Base-by-base conservation (phyloP, 2,797 vertebrate species). In the Gymnothorax reevesii region DNA sequence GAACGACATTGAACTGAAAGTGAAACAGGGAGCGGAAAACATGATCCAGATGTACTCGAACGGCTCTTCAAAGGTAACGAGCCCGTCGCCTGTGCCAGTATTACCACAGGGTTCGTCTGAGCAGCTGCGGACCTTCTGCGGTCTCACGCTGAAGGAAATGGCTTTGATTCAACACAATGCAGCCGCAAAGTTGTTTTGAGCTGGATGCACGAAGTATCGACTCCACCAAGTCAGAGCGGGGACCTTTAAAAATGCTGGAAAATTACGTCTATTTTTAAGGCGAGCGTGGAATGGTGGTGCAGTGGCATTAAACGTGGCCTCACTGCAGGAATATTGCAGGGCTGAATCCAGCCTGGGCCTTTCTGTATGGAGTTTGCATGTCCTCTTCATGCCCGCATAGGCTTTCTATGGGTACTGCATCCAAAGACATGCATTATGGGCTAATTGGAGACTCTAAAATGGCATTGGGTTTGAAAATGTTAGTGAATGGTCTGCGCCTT, bases 21-120 rank as follows among this genome's bases (percentile, higher is more conserved):
- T 97, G 89, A 97, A 97, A 89, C 97, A 97, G 82, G 97, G 97
- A 90, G 97, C 97, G 84, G 96, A 97, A 91, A 97, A 97, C 90
- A 97, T 97, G 97, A 97, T 97, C 91, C 97, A 97, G 91, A 97
- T 97, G 95, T 97, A 97, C 92, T 97, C 97, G 85, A 97, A 97
- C 89, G 97, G 97, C 55, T 97, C 97, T 86, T 97, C 97, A 89
- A 97, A 97, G 95, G 97, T 97, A 95, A 94, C 84, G 89, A 59
- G 5, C 22, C 8, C 64, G 2, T n/a, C 6, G 64, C 64, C 22
- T 7, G 64, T 66, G 64, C 22, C 64, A n/a, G 64, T n/a, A n/a
- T n/a, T 13, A 2, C 64, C 64, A 13, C 64, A 66, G 6, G 22
- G 22, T 25, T n/a, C 25, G 9, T n/a, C 20, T 7, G 64, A 8